Base-by-base conservation (phyloP, 2,888 invertebrate species). In the Lepidocyrtoides sp. region DNA sequence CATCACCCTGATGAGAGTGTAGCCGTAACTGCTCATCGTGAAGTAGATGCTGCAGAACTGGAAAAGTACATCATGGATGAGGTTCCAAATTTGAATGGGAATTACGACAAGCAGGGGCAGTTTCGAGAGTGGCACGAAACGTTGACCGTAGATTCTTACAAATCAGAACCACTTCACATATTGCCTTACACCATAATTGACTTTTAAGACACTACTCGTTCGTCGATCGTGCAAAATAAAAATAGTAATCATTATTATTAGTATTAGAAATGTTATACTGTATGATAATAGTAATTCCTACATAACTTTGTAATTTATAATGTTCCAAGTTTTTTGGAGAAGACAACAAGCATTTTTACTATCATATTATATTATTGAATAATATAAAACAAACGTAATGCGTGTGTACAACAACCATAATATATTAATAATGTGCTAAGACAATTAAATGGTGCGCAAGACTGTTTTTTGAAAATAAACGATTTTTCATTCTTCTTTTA, bases 111-210 rank as follows among this genome's bases (percentile, higher is more conserved):
- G 69, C 94, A 95, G 88, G 95, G 95, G n/a, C 94, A 95, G 77
- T 99, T 99, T 96, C 96, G 97, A 94, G 98, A 98, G 96, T 99
- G 99, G 98, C 98, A 98, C 95, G 97, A 98, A 96, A 97, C 98
- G 95, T 96, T 97, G 93, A 97, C 97, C 94, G 96, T 96, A 95
- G 96, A 96, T 95, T 97, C 98, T 92, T 96, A 96, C 94, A 97
- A 97, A 95, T 97, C 97, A 95, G 97, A 98, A 95, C 96, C 96
- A 95, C 97, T 99, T 95, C 97, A 98, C 95, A 98, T 99, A 96
- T 96, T 99, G 97, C 99, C 99, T 96, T 99, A 99, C 96, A 98
- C 98, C 96, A 97, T 98, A 95, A 97, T 98, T 96, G 98, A 99
- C 97, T 98, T 96, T 96, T 94, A 91, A 92, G 72, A 66, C 66